Conservation (phyloP, 2,888 invertebrate species). For the Spodoptera exigua region DNA sequence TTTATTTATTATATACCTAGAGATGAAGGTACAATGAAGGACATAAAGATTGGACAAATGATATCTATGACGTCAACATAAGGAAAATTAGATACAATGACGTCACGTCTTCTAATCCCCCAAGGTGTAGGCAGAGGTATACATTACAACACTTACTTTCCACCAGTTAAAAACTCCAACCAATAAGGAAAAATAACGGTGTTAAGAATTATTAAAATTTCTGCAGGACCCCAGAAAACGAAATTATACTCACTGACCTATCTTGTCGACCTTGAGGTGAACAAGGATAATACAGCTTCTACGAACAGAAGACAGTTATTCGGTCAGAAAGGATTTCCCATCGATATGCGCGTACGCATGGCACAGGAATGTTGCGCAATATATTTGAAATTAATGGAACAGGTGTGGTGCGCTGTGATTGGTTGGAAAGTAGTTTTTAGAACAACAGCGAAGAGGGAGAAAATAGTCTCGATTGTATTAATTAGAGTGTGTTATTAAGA, state of each 20-base stretch:
- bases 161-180: no score
- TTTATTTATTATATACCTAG: no score
- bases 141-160: no score
- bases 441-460: background rate
- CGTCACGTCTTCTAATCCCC: no score
- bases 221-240: constrained; percentile 13
- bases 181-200: no score
- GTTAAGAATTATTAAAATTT: background rate
- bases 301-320: constrained; percentile 43
- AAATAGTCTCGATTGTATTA: background rate
- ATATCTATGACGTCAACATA: no score
- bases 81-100: no score
- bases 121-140: no score
- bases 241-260: constrained; percentile 7
- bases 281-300: constrained; percentile 46
- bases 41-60: no score
- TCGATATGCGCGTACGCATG: constrained; percentile 29
- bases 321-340: constrained; percentile 46
- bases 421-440: constrained; percentile 2
- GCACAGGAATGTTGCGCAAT: constrained; percentile 52
- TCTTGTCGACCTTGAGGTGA: constrained; percentile 42
- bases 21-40: no score
- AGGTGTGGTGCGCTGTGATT: constrained; percentile 28
- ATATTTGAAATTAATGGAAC: constrained; percentile 6
- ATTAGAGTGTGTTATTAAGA: no score